Evolutionary conservation across 2,113 vertebrate genomes (phyloP).

Genomic region (Epinephelus lanceolatus): DNA sequence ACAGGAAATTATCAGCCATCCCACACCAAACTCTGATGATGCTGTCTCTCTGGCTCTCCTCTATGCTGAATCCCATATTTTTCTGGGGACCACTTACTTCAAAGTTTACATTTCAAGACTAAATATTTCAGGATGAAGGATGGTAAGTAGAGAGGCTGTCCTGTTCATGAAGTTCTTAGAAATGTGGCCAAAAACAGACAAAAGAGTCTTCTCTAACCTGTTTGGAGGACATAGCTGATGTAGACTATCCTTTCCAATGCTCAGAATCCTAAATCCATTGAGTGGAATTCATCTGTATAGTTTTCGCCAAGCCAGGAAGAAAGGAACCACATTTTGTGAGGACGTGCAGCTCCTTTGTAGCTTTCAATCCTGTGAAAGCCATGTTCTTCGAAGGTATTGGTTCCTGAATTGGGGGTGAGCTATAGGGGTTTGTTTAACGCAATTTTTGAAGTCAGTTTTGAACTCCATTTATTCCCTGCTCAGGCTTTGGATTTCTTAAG

Average conservation of each 20-base stretch:
- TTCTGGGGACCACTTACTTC: not conserved
- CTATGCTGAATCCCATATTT: not conserved
- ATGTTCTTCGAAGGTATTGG: not conserved
- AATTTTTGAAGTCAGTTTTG: not conserved
- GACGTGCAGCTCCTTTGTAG: not conserved
- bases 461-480: not conserved
- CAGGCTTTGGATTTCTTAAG: not conserved
- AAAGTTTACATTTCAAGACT: conserved; percentile 3
- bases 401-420: not conserved
- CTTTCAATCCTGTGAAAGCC: not conserved
- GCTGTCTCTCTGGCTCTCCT: not conserved
- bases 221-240: not conserved
- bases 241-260: not conserved
- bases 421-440: not conserved
- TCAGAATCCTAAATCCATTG: not conserved
- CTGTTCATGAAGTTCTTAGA: not conserved
- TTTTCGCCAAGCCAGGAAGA: not conserved
- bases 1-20: not conserved
- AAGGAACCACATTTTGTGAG: not conserved
- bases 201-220: not conserved
- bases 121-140: not conserved
- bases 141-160: not conserved
- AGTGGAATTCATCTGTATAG: not conserved
- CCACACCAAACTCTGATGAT: not conserved
- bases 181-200: not conserved